Evolutionary conservation across 2,797 vertebrate genomes (phyloP), one percentile per base, ranked within the genome.

Genomic region (Pelodytes ibericus): DNA sequence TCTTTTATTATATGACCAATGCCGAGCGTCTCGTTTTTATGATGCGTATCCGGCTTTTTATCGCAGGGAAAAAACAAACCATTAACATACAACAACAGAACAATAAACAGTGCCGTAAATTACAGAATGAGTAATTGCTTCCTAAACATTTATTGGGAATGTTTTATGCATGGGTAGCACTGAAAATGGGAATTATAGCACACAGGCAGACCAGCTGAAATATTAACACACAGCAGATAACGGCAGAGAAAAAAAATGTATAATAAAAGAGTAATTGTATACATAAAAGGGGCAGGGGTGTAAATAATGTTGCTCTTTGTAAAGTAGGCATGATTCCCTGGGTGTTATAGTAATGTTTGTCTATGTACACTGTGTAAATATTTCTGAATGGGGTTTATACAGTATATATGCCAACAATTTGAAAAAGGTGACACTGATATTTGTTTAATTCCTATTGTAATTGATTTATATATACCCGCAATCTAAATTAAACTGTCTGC

Each of bases 31-130:
- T 65, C 24, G 53, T 49, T 71, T 73, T 77, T 72, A 78, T 33
- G 69, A 66, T 26, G 31, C 15, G 11, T 25, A 60, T 66, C 56
- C 53, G n/a, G 53, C 33, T 58, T 72, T 78, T 61, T 65, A 78
- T 66, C 75, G 60, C 33, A 58, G 27, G 29, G 47, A 22, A n/a
- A n/a, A 56, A 71, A 77, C 60, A 61, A 66, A 53, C 53, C 30
- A 66, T 72, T 72, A 77, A 72, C 51, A 56, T 72, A 51, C 29
- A 51, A 22, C 11, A 27, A 39, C 25, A 4, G 24, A 18, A 56
- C 41, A 75, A 69, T 59, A 71, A 71, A 71, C 56, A 27, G 27
- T 10, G 29, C 20, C 11, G 15, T 62, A 72, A 44, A 10, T 25
- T n/a, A 57, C 9, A 33, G 27, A 31, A 47, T 49, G 41, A 72